A percentile compares a stretch with the other conserved stretches of the same genome.
Conservation (phyloP, 1,140 invertebrate genomes). For the Drusus annulatus region DNA sequence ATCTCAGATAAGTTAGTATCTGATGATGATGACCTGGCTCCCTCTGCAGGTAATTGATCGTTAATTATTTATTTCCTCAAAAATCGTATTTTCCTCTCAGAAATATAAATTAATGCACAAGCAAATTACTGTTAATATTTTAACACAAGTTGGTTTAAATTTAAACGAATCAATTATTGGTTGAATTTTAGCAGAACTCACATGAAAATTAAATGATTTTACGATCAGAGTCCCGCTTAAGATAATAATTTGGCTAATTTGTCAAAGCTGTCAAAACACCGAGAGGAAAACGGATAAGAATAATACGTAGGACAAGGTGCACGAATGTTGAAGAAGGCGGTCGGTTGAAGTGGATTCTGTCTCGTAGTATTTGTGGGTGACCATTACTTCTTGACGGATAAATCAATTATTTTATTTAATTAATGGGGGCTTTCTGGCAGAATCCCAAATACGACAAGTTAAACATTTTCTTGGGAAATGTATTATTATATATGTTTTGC, state of each 20-base stretch:
- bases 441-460: too few species aligned
- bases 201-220: not conserved
- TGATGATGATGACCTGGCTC: too few species aligned
- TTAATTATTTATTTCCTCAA: too few species aligned
- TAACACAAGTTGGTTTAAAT: too few species aligned
- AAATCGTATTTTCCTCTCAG: too few species aligned
- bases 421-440: not conserved
- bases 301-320: slow-evolving; percentile 1
- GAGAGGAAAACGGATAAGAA: not conserved
- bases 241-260: slow-evolving; percentile 22
- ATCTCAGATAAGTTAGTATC: too few species aligned
- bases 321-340: not conserved
- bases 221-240: not conserved
- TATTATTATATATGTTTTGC: too few species aligned
- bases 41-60: too few species aligned
- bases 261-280: slow-evolving; percentile 28
- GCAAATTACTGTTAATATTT: too few species aligned
- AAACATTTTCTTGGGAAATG: too few species aligned
- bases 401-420: not conserved
- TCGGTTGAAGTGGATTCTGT: not conserved
- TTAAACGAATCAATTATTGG: not conserved
- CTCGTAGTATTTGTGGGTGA: not conserved
- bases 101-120: too few species aligned
- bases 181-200: not conserved
- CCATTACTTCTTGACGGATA: not conserved